Evolutionary conservation across 2,113 vertebrate species (phyloP), one percentile per base, ranked within the genome.

Genomic region (Podiceps cristatus): DNA sequence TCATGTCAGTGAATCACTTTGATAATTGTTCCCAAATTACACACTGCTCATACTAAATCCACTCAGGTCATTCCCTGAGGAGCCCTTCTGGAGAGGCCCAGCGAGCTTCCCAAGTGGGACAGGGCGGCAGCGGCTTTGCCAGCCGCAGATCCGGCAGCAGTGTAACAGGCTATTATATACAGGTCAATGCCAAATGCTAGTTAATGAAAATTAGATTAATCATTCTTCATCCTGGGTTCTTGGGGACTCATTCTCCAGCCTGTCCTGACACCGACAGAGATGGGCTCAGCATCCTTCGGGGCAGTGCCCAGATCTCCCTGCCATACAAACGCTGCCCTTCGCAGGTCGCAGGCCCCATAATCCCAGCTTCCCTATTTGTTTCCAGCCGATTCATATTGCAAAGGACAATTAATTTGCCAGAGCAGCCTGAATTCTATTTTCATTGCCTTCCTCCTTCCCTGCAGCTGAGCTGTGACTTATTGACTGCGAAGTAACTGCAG

Each of bases 401-500:
- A 85, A 89, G 44, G 62, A 85, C 40, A 89, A 89, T 64, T 90
- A 68, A 87, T 85, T 88, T 93, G 58, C 84, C 68, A 66, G 55
- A 87, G 66, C 89, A 94, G 77, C n/a, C 91, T 15, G n/a, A 94
- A 60, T 91, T 75, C 83, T 88, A 82, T 94, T 92, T 95, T 84
- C 73, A 68, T 33, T 92, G 93, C 76, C 82, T 75, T 81, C 77
- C 56, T 88, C 78, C 77, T 53, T 96, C 62, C 88, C 91, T 23
- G 58, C 52, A 91, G 95, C 91, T 89, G 80, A 75, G 80, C 91
- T 94, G 74, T 89, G 91, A 91, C 94, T 95, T 95, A 95, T 64
- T 91, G 89, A 93, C 86, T 95, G 93, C 58, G 88, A 96, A 97
- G 83, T 75, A 87, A 82, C 94, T 56, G 80, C 74, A 73, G 84